phyloP scores from a whole-genome alignment of 2,888 invertebrate genomes.

The Octodonta nipae region DNA sequence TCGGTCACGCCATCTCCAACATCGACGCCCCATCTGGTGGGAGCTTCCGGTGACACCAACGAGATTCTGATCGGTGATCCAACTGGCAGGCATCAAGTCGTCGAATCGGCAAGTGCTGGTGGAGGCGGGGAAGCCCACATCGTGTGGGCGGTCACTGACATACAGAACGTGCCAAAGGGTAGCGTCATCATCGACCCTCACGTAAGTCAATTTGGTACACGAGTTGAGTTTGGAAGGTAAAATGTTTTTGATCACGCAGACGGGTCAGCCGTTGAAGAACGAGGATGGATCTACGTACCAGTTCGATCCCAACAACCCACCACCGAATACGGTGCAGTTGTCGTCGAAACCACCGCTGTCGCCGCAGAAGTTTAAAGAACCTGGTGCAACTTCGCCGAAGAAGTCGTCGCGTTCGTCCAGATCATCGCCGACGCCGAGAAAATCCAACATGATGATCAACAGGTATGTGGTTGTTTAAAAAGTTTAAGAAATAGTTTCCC shows the following conservation, averaged over 20 bases:
- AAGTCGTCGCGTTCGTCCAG: constrained; percentile 13
- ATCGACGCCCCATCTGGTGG: constrained; percentile 34
- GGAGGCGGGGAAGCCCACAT: constrained; percentile 33
- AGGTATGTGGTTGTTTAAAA: too few relatives aligned
- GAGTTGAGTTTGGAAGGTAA: neutral
- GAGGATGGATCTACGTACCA: constrained; percentile 64
- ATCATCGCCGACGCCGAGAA: constrained; percentile 21
- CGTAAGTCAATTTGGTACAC: constrained; percentile 29
- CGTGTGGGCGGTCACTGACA: constrained; percentile 80
- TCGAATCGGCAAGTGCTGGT: constrained; percentile 14
- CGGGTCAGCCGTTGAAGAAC: constrained; percentile 62
- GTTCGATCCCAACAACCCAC: constrained; percentile 60
- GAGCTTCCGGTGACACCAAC: constrained; percentile 17
- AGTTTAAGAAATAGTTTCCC: too few relatives aligned
- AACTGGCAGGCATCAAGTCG: constrained; percentile 13
- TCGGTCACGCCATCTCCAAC: constrained; percentile 69
- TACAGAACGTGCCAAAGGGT: constrained; percentile 73
- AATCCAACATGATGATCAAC: constrained; percentile 22
- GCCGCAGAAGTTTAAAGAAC: constrained; percentile 13
- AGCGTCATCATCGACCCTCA: constrained; percentile 79
- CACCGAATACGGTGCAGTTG: constrained; percentile 24
- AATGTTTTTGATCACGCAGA: constrained; percentile 32
- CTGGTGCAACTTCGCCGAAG: constrained; percentile 20
- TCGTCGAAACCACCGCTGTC: constrained; percentile 19
- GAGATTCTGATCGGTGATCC: constrained; percentile 12